These are phyloP conservation scores for Tribolium madens DNA, from an alignment of 1,140 invertebrate species.

Conservation along the genomic window DNA sequence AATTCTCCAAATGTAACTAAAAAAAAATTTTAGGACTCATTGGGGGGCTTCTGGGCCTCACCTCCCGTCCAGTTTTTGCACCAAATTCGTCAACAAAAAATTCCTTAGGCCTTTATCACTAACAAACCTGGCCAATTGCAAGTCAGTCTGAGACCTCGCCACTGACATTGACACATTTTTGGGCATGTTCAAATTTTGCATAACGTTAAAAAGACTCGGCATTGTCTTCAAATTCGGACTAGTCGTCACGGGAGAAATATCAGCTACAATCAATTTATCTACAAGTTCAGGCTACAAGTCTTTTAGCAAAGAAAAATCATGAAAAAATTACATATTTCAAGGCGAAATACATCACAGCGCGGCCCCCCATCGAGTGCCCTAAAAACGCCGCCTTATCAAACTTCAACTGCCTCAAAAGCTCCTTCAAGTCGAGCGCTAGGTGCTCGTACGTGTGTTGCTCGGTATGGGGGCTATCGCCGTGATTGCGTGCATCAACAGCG, in stretches of 20 bases:
- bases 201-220: constrained; percentile 74
- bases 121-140: constrained; percentile 67
- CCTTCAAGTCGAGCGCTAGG: constrained; percentile 79
- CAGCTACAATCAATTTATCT: constrained; percentile 84
- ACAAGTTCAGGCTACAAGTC: constrained; percentile 78
- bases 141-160: constrained; percentile 72
- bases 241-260: constrained; percentile 82
- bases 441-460: constrained; percentile 75
- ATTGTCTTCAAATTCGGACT: constrained; percentile 75
- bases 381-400: constrained; percentile 77
- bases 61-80: constrained; percentile 55
- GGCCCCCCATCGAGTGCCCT: constrained; percentile 93
- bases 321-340: constrained; percentile 70
- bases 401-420: constrained; percentile 72
- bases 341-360: constrained; percentile 83
- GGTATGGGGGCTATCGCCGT: constrained; percentile 88
- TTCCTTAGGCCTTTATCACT: constrained; percentile 67
- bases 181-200: constrained; percentile 73
- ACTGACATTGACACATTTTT: constrained; percentile 73
- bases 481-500: constrained; percentile 87
- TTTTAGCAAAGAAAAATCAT: neutral
- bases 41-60: neutral
- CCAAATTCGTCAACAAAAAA: constrained; percentile 69
- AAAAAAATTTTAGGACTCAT: constrained; percentile 12
- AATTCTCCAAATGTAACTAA: constrained; percentile 64